Conservation (phyloP, 2,888 invertebrate species). For the Eucriotettix oculatus region DNA sequence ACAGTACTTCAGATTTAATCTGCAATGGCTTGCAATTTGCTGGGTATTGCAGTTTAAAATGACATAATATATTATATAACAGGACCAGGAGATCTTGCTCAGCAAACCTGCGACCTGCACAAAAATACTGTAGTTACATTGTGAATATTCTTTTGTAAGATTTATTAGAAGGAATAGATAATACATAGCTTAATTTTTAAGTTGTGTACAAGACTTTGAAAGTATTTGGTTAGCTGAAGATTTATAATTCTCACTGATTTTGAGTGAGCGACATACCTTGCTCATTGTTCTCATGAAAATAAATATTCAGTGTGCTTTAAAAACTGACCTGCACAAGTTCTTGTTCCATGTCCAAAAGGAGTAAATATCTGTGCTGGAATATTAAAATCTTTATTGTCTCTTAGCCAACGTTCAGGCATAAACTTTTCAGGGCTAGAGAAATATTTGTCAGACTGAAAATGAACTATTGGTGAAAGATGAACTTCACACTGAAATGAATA, state of each 20-base stretch:
- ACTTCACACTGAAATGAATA: constrained; percentile 8
- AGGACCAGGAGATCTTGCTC: constrained; percentile 34
- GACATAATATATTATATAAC: constrained; percentile 26
- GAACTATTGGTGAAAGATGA: constrained; percentile 17
- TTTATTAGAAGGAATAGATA: too few species aligned
- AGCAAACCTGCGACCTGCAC: constrained; percentile 31
- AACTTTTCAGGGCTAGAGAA: constrained; percentile 19
- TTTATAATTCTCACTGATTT: too few species aligned
- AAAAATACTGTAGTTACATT: background rate
- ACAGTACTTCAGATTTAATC: constrained; percentile 29
- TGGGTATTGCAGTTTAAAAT: constrained; percentile 25
- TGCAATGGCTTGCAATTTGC: constrained; percentile 21
- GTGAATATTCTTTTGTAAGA: too few species aligned
- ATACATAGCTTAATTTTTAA: too few species aligned
- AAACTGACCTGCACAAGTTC: constrained; percentile 33
- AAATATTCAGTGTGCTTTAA: too few species aligned
- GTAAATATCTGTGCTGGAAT: constrained; percentile 30
- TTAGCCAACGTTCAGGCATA: constrained; percentile 21
- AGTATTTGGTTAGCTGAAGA: too few species aligned
- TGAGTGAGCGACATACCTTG: too few species aligned
- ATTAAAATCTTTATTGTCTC: constrained; percentile 10
- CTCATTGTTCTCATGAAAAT: too few species aligned
- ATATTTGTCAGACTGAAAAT: constrained; percentile 19
- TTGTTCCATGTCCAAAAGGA: constrained; percentile 33
- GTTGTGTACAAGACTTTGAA: too few species aligned